Evolutionary conservation across 2,888 invertebrate genomes (phyloP), one percentile per base, ranked within the genome.

Genomic region (Chelonus formosanus): DNA sequence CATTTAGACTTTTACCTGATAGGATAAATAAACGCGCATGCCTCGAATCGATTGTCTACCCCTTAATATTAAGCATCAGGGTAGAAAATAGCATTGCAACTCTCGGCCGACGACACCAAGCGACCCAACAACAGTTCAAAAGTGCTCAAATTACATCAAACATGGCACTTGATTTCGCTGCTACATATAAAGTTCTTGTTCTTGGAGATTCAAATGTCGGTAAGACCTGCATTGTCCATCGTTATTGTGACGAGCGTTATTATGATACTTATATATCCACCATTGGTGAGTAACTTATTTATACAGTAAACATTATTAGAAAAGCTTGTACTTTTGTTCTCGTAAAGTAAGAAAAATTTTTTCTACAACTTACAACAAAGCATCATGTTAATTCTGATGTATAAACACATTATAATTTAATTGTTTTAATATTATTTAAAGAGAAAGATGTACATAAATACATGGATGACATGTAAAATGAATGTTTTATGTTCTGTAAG

Each of bases 211-310:
- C 94, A 62, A 94, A 94, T 86, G 94, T 95, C 70, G 94, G 94
- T 20, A 95, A 95, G 87, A 94, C 94, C 68, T 95, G 94, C 85
- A 92, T 95, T 76, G 94, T 94, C 77, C 94, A 94, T 84, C 89
- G 94, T 85, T 95, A 94, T 81, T 94, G 94, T 84, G 94, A 94
- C 84, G 94, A 95, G 85, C 89, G 93, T 78, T 95, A 93, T 85
- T 94, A 94, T 86, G 94, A 95, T 84, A 93, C 94, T 74, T 94
- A 94, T 85, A 94, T 94, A 86, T 94, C 94, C 56, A 94, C 94
- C 73, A 94, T 95, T 86, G 94, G 94, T 94, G 85, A 90, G 90
- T 86, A 40, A 5, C 40, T 40, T 40, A 4, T 40, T 40, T 4
- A 40, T 5, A 5, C 6, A 40, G 4, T 40, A 20, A 20, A 20